Base-by-base conservation (phyloP, 2,888 invertebrate genomes). In the Leucophenga montana region DNA sequence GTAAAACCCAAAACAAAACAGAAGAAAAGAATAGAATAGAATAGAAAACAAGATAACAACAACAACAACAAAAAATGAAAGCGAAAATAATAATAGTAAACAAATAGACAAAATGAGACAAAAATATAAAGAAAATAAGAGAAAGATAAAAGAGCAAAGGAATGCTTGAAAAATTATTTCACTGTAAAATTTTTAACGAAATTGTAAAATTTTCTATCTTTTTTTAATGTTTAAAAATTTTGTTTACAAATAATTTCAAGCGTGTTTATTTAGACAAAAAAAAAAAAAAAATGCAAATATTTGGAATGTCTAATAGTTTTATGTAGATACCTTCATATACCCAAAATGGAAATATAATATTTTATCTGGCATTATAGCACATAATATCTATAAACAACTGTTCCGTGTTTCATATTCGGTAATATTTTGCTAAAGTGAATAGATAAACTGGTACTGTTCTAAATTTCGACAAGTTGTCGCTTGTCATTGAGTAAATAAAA, bases 251-350 rank as follows among this genome's bases (percentile, higher is more conserved):
- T 74, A 73, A 67, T 77, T 69, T 71, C 72, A 77, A 76, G 77
- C 76, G 74, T 82, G 76, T 78, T 82, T 82, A 83, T 81, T 83
- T 83, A 73, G 82, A 72, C 61, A 67, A 72, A 65, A 72, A 65
- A 8, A 39, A 39, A 8, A 39, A 39, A 39, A 39, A 39, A 11
- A 39, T 39, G 39, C 39, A 39, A 39, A 39, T 11, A 39, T 46
- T 16, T 13, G 14, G 39, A 61, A n/a, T n/a, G n/a, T n/a, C n/a
- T n/a, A n/a, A n/a, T n/a, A n/a, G n/a, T n/a, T n/a, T n/a, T n/a
- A n/a, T n/a, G n/a, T n/a, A 61, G n/a, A 46, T 20, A 13, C 18
- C n/a, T n/a, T n/a, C n/a, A n/a, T n/a, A n/a, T 54, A 11, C 3
- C 39, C 39, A 39, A 39, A 20, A 20, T 53, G 9, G 53, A 18